These are phyloP conservation scores for Sinonovacula constricta DNA, from an alignment of 1,140 invertebrate species.

Conservation along the genomic window DNA sequence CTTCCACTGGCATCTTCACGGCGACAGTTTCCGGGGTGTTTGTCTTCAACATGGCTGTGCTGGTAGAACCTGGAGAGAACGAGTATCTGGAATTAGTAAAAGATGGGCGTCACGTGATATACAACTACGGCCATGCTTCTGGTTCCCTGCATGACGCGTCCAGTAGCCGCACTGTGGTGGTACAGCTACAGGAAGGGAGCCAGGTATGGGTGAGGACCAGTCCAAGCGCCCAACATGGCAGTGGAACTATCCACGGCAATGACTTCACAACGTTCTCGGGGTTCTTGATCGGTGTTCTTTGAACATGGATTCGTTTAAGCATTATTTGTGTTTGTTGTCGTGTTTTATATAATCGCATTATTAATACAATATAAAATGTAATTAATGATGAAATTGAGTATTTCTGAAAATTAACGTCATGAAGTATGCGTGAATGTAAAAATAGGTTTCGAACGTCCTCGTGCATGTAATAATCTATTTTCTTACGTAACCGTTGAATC, in stretches of 20 bases:
- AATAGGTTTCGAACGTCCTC: no score
- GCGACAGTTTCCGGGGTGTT: constrained; percentile 45
- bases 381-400: no score
- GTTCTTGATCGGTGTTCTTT: no score
- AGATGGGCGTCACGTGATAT: constrained; percentile 13
- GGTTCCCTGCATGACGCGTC: neutral
- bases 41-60: constrained; percentile 28
- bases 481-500: no score
- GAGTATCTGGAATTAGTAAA: constrained; percentile 23
- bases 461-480: no score
- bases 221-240: neutral
- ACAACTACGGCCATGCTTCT: neutral
- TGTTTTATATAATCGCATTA: no score
- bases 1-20: constrained; percentile 48
- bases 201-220: constrained; percentile 18
- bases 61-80: constrained; percentile 9
- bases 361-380: no score
- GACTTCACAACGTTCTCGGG: constrained; percentile 27
- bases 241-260: constrained; percentile 19
- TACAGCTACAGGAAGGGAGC: constrained; percentile 11
- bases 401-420: no score
- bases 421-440: no score
- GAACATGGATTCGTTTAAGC: no score
- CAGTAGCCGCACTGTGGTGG: neutral
- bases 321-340: no score